A percentile compares a stretch with the other conserved stretches of the same genome.
Conservation (phyloP, 2,113 vertebrate species). For the Scophthalmus maximus region DNA sequence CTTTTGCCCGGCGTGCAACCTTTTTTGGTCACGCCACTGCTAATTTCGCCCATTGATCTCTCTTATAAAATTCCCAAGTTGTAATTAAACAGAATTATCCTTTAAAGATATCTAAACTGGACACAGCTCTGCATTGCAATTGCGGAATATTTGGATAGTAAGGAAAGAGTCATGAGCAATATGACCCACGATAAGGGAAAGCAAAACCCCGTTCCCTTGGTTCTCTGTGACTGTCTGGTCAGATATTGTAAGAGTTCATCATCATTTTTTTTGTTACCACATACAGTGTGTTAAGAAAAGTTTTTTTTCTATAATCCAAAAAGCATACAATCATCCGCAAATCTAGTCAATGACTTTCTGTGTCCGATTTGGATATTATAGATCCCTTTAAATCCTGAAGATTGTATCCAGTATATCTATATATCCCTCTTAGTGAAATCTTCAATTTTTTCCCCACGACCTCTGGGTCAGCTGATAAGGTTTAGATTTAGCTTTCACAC, state of each 20-base stretch:
- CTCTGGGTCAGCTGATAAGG: background rate
- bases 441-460: background rate
- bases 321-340: no score
- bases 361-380: no score
- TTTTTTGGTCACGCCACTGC: no score
- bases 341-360: no score
- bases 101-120: background rate
- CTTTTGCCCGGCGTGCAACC: no score
- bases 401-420: no score
- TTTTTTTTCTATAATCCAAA: no score
- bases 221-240: conserved; percentile 23
- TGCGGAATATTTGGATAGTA: conserved; percentile 30
- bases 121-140: conserved; percentile 6
- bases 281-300: no score
- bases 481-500: background rate
- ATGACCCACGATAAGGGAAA: conserved; percentile 27
- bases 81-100: conserved; percentile 4
- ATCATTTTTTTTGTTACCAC: no score
- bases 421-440: background rate
- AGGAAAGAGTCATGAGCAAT: conserved; percentile 35
- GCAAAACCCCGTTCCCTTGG: conserved; percentile 21
- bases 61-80: background rate
- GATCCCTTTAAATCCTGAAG: no score
- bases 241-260: no score
- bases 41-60: background rate